phyloP scores from a whole-genome alignment of 2,113 vertebrate genomes.

The Hipposideros armiger region DNA sequence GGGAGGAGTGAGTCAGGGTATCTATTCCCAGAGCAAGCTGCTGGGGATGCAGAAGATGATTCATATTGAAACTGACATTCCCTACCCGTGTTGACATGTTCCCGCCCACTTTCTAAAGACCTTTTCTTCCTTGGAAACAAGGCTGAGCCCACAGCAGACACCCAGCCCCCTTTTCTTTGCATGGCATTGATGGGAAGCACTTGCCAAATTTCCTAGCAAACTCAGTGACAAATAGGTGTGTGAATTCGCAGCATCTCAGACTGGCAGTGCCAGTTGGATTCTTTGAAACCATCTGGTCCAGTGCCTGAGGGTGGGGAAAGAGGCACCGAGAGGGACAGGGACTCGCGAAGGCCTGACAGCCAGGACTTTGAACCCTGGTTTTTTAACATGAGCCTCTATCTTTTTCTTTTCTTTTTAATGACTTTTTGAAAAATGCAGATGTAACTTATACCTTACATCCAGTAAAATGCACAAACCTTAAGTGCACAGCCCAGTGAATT shows the following conservation, averaged over 20 bases:
- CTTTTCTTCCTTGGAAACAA: conserved; percentile 68
- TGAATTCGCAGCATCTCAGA: conserved; percentile 39
- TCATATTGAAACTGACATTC: conserved; percentile 81
- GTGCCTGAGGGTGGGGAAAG: background rate
- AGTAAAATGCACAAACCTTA: background rate
- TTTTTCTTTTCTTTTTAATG: background rate
- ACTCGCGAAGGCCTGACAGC: background rate
- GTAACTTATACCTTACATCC: background rate
- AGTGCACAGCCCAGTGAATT: background rate
- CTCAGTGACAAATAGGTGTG: conserved; percentile 48
- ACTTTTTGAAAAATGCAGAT: background rate
- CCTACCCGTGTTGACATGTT: conserved; percentile 33
- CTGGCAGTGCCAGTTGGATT: background rate
- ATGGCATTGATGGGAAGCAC: background rate
- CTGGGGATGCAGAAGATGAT: conserved; percentile 67
- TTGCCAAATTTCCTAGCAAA: conserved; percentile 61
- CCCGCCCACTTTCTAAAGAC: conserved; percentile 68
- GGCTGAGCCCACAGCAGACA: conserved; percentile 64
- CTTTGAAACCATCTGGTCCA: conserved; percentile 37
- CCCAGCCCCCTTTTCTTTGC: conserved; percentile 18
- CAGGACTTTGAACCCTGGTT: background rate
- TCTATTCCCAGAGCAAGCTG: conserved; percentile 77
- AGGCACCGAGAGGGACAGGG: background rate
- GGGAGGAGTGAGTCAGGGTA: conserved; percentile 82
- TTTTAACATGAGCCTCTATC: background rate